Base-by-base conservation (phyloP, 2,113 vertebrate species). In the Cricetomys ansorgei region DNA sequence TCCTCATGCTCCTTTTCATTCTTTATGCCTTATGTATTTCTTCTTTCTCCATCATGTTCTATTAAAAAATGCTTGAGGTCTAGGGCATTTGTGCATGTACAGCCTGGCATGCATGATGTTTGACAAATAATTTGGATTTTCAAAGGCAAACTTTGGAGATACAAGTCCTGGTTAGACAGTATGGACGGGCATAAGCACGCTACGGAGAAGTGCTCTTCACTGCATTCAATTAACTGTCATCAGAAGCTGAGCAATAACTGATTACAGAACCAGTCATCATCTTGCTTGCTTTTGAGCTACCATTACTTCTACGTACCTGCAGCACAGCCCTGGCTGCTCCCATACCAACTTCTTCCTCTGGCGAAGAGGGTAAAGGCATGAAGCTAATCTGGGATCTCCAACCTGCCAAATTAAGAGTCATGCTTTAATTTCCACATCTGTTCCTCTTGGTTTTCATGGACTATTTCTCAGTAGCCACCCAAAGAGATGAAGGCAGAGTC, bases 401-500 rank as follows among this genome's bases (percentile, higher is more conserved):
- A 97, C 97, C 97, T 98, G 96, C 64, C 92, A 92, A 95, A 92
- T 40, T 5, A 29, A 92, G 96, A 45, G 25, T 70, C 72, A 53
- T 0, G 0, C 37, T 91, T 96, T 94, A 91, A 40, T 96, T 79
- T 59, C 87, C 91, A 89, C 97, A 97, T 98, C 97, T 98, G 98
- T 93, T 97, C 72, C 62, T 98, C 96, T 98, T 97, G 53, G 98
- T 98, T 98, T 98, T 95, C 91, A 21, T 59, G 96, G 90, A 43
- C 89, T 86, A 69, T 84, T 92, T 96, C 92, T 98, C 70, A 95
- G 50, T 96, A 98, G 97, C 98, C 98, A 98, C 98, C 97, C 98
- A 99, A 98, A 97, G 96, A 98, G 98, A 98, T 98, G 98, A 99
- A 98, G 97, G 97, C 67, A 67, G 86, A 85, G 69, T 65, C 89